These are phyloP conservation scores for Pipistrellus kuhlii DNA, from an alignment of 2,797 vertebrate genomes.

Conservation along the genomic window DNA sequence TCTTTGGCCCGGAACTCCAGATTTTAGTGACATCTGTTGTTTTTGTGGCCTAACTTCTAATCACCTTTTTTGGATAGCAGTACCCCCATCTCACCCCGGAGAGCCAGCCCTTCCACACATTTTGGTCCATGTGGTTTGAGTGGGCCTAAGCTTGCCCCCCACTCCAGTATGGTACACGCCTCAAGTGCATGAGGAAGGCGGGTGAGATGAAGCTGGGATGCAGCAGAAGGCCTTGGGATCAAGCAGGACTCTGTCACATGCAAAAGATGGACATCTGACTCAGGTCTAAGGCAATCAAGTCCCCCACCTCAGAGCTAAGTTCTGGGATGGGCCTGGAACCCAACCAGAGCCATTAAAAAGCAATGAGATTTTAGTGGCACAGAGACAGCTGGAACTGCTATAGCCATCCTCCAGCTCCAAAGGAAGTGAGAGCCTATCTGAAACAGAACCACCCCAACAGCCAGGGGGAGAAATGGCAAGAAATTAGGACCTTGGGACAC, in stretches of 20 bases:
- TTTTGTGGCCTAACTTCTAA: slow-evolving; percentile 9
- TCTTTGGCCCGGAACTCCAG: background rate
- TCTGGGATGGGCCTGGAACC: background rate
- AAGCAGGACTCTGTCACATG: background rate
- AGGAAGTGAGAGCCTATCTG: background rate
- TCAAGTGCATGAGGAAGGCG: background rate
- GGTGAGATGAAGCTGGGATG: background rate
- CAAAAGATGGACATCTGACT: background rate
- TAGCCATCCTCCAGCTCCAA: background rate
- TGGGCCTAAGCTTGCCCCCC: too few species aligned
- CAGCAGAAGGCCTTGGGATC: background rate
- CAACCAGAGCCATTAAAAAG: background rate
- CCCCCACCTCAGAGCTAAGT: background rate
- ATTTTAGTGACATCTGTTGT: slow-evolving; percentile 17
- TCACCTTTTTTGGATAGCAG: background rate
- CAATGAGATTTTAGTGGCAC: background rate
- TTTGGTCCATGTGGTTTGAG: background rate
- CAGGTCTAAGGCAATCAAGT: background rate
- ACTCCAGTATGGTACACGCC: too few species aligned
- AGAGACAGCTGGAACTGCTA: background rate
- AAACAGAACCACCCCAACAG: background rate
- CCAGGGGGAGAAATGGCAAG: background rate
- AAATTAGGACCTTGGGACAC: background rate
- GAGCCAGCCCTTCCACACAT: background rate
- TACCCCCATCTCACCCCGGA: background rate